Percentiles rank a stretch among this genome's conserved stretches.
phyloP scores from a whole-genome alignment of 2,888 invertebrate genomes.

The Drosophila limbata region DNA sequence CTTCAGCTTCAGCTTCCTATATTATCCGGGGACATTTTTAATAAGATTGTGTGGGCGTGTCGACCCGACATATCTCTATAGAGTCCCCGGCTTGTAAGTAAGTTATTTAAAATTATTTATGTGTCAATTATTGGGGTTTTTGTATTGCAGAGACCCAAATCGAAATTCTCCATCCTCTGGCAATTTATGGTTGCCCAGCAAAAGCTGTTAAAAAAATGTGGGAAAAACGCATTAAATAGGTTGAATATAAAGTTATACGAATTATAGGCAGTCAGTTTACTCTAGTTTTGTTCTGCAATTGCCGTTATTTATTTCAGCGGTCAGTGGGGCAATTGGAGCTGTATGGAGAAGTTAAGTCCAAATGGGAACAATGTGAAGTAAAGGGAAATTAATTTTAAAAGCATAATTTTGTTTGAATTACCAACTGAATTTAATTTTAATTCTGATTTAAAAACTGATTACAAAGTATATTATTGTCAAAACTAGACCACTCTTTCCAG shows the following conservation, averaged over 20 bases:
- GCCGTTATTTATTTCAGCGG: conserved; percentile 45
- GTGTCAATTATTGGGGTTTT: conserved; percentile 69
- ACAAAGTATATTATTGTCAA: too few relatives aligned
- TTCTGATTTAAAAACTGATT: background rate
- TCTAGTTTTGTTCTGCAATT: conserved; percentile 37
- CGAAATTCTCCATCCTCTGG: conserved; percentile 32
- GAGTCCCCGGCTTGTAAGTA: conserved; percentile 37
- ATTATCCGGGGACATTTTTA: conserved; percentile 72
- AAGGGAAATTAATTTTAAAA: conserved; percentile 4
- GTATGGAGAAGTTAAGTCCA: background rate
- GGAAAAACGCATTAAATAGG: conserved; percentile 33
- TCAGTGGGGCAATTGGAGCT: conserved; percentile 9
- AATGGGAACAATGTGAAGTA: background rate
- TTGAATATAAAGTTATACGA: conserved; percentile 45
- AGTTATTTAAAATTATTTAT: conserved; percentile 77
- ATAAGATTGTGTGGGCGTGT: conserved; percentile 74
- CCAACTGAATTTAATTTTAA: background rate
- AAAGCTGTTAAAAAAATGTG: conserved; percentile 3
- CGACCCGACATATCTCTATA: conserved; percentile 23
- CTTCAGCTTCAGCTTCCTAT: conserved; percentile 13
- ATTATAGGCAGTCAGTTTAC: conserved; percentile 32
- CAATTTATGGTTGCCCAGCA: conserved; percentile 37
- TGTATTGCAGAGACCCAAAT: conserved; percentile 42
- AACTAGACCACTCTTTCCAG: too few relatives aligned
- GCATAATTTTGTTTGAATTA: background rate